Evolutionary conservation across 2,888 invertebrate species (phyloP).

Genomic region (Epinotia brunnichana): DNA sequence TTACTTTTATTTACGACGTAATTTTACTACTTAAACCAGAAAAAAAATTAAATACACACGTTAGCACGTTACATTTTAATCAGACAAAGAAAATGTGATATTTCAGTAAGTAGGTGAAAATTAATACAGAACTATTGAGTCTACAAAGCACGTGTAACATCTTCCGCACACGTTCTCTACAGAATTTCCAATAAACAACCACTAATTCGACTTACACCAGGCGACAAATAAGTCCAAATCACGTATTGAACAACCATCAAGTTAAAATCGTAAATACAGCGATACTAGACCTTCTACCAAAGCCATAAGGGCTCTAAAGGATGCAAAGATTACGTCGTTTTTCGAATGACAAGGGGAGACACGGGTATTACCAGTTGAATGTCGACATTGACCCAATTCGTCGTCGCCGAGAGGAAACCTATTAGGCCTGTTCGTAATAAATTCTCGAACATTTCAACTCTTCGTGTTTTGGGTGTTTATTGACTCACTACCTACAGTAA

Average conservation of each 20-base stretch:
- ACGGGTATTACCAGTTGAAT: conserved; percentile 65
- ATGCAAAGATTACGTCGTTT: not conserved
- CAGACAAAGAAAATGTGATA: no score
- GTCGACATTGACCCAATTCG: conserved; percentile 69
- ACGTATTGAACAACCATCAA: not conserved
- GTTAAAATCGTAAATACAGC: not conserved
- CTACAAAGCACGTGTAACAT: not conserved
- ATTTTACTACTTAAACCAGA: no score
- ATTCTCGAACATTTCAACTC: conserved; percentile 24
- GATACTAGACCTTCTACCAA: not conserved
- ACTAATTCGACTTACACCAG: conserved; percentile 13
- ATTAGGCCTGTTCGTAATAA: conserved; percentile 21
- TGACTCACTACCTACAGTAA: not conserved
- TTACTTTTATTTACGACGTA: no score
- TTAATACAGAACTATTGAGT: no score
- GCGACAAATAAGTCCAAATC: conserved; percentile 26
- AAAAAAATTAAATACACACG: no score
- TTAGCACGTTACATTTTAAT: no score
- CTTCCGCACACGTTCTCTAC: not conserved
- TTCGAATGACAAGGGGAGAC: conserved; percentile 48
- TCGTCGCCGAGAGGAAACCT: conserved; percentile 29
- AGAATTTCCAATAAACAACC: conserved; percentile 2
- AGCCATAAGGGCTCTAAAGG: not conserved
- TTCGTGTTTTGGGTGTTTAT: not conserved
- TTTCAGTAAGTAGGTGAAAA: no score